Base-by-base conservation (phyloP, 2,113 vertebrate genomes). In the Chascanopsetta lugubris region DNA sequence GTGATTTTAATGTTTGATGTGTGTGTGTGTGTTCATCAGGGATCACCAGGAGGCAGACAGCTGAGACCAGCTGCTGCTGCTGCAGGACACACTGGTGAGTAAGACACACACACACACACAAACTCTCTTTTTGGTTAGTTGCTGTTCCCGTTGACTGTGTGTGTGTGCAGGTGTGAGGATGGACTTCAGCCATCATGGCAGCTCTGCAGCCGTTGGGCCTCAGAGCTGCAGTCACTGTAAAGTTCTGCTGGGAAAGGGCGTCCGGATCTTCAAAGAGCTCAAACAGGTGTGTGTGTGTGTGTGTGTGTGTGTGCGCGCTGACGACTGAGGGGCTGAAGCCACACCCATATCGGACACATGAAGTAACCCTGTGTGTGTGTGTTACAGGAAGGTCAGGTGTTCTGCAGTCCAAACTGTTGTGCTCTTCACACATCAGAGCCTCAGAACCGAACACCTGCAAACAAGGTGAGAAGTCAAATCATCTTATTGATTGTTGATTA, bases 351-450 rank as follows among this genome's bases (percentile, higher is more conserved):
- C 17, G 0, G 20, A 57, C 73, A 57, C 73, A 64, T 40, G 60
- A 79, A 70, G 17, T 69, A 6, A 79, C 34, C n/a, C n/a, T 7
- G 4, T 47, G 9, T 67, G 38, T 59, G 43, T 81, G 43, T 77
- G 58, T 82, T 61, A 21, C 82, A 87, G 91, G 92, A 92, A 77
- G 72, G 54, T 22, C 65, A 93, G 45, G 91, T 97, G 32, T 99
- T 98, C 85, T 99, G 97, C 83, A 99, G 96, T 83, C 94, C 94
- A 67, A 94, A 93, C 89, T 99, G 97, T 87, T 96, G 94, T 24
- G 61, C 95, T 60, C 94, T 95, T 61, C 92, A 94, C 87, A 34
- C 25, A 0, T 54, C 61, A 0, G 59, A 75, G 2, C 49, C 43
- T 0, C 83, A 80, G 54, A 76, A 9, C 69, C 20, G 25, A 13